phyloP scores from a whole-genome alignment of 2,113 vertebrate genomes.

The Gnathonemus echidnorhynchus region DNA sequence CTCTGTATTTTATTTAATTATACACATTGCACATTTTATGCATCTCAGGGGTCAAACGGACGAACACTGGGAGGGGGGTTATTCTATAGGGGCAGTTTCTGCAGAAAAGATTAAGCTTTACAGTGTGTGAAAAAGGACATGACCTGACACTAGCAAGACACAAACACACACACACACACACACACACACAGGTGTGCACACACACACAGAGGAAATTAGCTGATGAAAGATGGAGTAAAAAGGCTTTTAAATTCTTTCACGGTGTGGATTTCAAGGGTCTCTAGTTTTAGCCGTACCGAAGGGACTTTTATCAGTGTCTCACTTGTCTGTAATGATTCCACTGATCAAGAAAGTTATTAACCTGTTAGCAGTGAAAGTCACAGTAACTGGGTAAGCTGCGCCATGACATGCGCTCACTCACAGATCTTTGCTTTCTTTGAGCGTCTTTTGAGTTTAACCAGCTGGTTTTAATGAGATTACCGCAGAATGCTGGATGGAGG shows the following conservation, averaged over 20 bases:
- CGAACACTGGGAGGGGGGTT: neutral
- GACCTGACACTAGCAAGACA: neutral
- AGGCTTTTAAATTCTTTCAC: neutral
- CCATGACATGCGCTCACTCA: neutral
- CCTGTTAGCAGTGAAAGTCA: neutral
- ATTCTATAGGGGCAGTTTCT: neutral
- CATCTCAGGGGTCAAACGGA: neutral
- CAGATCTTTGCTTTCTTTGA: slow-evolving; percentile 3
- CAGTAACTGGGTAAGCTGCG: neutral
- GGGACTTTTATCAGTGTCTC: neutral
- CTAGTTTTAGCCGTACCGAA: neutral
- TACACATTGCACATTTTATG: neutral
- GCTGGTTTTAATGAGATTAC: neutral
- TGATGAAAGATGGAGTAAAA: neutral
- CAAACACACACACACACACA: neutral
- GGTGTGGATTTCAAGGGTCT: neutral
- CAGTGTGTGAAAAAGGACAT: neutral
- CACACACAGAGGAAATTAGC: neutral
- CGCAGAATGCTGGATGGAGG: neutral
- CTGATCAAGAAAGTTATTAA: slow-evolving; percentile 6
- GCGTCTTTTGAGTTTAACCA: neutral
- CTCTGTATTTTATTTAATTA: neutral
- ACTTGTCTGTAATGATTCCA: slow-evolving; percentile 2
- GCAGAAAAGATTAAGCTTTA: neutral
- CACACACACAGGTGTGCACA: neutral